Base-by-base conservation (phyloP, 1,140 invertebrate species). In the Drosophila paulistorum region DNA sequence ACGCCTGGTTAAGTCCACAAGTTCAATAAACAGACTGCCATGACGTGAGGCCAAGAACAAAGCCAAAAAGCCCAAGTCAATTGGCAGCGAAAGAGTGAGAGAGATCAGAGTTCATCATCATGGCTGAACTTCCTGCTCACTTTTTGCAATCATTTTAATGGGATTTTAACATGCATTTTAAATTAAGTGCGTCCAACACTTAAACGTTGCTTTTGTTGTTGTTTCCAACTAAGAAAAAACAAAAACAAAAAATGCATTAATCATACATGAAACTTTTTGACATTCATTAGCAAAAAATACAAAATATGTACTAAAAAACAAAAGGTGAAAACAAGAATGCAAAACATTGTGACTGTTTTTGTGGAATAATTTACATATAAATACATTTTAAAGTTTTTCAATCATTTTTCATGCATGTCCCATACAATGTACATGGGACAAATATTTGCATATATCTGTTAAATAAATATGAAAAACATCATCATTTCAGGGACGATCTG, bases 91-190 rank as follows among this genome's bases (percentile, higher is more conserved):
- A 10, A 54, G 26, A 71, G 68, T 71, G 62, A 14, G 71, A 13
- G 58, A 42, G 48, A 48, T 64, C 62, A 69, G 76, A 68, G 41
- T 57, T 67, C 65, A 63, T 54, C 48, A 48, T 60, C 58, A 60
- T 65, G 61, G 35, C 51, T 41, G 41, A 61, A 76, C 83, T 85
- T 85, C 82, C 82, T 85, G 83, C 79, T 82, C 67, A 37, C 14
- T 37, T 30, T 48, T 48, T 48, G 45, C 14, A 48, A 48, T 48
- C 20, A 70, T 39, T 65, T 85, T 79, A 86, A 85, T 87, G 79
- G 68, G 71, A 63, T 79, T 79, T 85, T 76, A 86, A 85, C 83
- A 85, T 85, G 83, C 82, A 82, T 85, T 85, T 85, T 87, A 76
- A 85, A 82, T 85, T 85, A 87, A 85, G 83, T 85, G 79, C 71